Conservation (phyloP, 2,888 invertebrate genomes). For the Myopa testacea region DNA sequence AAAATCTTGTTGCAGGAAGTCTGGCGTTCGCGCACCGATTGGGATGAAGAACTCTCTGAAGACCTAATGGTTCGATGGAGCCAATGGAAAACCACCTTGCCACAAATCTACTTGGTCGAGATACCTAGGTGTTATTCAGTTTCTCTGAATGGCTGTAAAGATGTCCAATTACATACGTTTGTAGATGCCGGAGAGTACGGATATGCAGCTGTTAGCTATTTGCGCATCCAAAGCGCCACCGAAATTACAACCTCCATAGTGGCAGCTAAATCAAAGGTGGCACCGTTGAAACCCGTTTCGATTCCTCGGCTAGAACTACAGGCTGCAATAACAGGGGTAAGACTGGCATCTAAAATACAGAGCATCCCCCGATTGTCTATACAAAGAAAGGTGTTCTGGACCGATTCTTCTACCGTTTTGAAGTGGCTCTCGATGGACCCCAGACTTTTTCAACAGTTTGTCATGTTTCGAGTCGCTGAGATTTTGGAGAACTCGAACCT, state of each 20-base stretch:
- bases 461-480: conserved; percentile 44
- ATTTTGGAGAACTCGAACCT: conserved; percentile 40
- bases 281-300: conserved; percentile 36
- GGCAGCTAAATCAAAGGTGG: conserved; percentile 38
- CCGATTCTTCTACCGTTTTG: conserved; percentile 40
- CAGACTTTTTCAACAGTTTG: conserved; percentile 43
- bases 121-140: conserved; percentile 44
- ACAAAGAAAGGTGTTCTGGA: conserved; percentile 33
- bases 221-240: conserved; percentile 19
- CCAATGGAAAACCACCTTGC: conserved; percentile 42
- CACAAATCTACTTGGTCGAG: conserved; percentile 35
- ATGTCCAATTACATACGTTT: conserved; percentile 45
- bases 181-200: conserved; percentile 45
- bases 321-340: conserved; percentile 29
- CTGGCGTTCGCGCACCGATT: conserved; percentile 39
- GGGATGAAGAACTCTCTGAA: no score
- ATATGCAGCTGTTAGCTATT: conserved; percentile 42
- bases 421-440: conserved; percentile 45
- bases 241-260: conserved; percentile 13
- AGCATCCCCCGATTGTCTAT: conserved; percentile 17
- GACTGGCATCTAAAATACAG: conserved; percentile 29
- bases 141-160: conserved; percentile 5
- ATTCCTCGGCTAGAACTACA: conserved; percentile 36
- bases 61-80: conserved; percentile 36
- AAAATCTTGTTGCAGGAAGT: conserved; percentile 47